phyloP scores from a whole-genome alignment of 2,797 vertebrate species.

The Sphenodon punctatus region DNA sequence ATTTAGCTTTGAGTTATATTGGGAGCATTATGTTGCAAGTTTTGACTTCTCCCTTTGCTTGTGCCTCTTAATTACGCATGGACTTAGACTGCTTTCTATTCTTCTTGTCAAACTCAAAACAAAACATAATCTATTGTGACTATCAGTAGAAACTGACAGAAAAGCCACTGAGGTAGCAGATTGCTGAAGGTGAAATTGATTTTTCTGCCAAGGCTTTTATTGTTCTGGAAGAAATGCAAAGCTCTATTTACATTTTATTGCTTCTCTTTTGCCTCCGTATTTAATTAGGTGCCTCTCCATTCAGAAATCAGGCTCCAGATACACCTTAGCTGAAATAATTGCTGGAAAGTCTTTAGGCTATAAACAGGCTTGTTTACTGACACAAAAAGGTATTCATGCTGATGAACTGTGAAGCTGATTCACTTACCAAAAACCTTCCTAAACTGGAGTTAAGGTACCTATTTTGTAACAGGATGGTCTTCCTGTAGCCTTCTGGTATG shows the following conservation, averaged over 20 bases:
- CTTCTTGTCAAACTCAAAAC: neutral
- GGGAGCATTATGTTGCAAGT: too few relatives aligned
- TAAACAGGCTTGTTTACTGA: neutral
- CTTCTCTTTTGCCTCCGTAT: neutral
- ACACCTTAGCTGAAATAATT: neutral
- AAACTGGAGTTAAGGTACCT: too few relatives aligned
- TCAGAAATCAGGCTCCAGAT: neutral
- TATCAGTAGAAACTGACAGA: conserved; percentile 33
- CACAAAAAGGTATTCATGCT: too few relatives aligned
- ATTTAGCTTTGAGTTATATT: too few relatives aligned
- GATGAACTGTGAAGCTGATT: neutral
- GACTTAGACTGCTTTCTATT: neutral
- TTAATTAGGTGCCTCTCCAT: neutral
- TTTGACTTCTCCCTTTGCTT: neutral
- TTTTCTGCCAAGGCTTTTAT: neutral
- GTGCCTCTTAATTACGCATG: neutral
- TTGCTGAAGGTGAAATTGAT: conserved; percentile 10
- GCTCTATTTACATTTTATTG: neutral
- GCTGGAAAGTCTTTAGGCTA: neutral
- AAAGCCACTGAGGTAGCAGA: conserved; percentile 1
- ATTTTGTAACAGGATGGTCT: too few relatives aligned
- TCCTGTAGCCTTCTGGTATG: too few relatives aligned
- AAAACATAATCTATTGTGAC: neutral
- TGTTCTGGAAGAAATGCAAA: neutral
- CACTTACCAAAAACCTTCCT: neutral